Evolutionary conservation across 2,113 vertebrate species (phyloP).

Genomic region (Eurypyga helias): DNA sequence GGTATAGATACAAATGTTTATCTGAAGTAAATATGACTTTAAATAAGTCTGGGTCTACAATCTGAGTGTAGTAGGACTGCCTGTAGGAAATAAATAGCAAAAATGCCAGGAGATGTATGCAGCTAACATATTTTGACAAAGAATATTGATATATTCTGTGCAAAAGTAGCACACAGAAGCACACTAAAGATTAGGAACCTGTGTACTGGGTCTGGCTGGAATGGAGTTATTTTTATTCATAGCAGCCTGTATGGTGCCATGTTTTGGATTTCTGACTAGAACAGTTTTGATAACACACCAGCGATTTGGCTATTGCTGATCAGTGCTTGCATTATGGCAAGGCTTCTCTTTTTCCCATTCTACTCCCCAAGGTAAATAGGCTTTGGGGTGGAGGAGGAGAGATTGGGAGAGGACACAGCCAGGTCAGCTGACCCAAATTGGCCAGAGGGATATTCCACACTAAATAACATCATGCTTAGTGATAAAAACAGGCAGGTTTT

Average conservation of each 20-base stretch:
- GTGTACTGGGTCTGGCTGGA: neutral
- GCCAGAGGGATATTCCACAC: neutral
- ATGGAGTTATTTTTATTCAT: neutral
- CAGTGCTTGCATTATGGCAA: neutral
- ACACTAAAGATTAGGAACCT: neutral
- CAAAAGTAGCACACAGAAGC: neutral
- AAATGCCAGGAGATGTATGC: neutral
- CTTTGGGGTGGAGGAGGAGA: neutral
- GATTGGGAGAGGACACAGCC: neutral
- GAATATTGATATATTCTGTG: no score
- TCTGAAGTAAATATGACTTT: neutral
- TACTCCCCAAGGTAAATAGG: neutral
- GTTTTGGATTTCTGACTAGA: neutral
- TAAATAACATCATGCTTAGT: neutral
- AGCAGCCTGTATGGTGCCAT: neutral
- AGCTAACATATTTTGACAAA: neutral
- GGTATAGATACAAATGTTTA: neutral
- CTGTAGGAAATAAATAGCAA: neutral
- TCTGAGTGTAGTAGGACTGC: neutral
- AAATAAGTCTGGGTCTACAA: neutral
- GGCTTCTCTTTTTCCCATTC: neutral
- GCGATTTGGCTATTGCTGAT: neutral
- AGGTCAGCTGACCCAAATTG: neutral
- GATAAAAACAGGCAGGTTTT: neutral
- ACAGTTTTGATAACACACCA: no score